phyloP scores from a whole-genome alignment of 2,888 invertebrate genomes.

The Podabrus alpinus region DNA sequence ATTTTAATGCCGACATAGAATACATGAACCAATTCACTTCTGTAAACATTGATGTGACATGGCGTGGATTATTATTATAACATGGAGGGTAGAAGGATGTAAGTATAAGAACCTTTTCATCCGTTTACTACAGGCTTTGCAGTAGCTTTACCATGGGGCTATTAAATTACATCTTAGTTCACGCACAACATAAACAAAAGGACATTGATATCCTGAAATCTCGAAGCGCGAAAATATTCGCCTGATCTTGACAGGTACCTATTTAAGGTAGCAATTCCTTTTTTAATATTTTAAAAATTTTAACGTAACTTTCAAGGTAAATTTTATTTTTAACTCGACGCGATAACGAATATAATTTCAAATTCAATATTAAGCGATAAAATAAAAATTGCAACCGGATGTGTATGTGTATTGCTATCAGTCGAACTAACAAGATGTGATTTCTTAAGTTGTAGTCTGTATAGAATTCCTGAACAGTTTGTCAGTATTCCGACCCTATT shows the following conservation, averaged over 20 bases:
- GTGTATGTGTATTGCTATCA: slow-evolving; percentile 9
- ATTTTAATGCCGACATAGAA: slow-evolving; percentile 6
- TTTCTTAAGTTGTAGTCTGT: slow-evolving; percentile 19
- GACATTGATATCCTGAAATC: slow-evolving; percentile 35
- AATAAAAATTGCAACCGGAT: slow-evolving; percentile 5
- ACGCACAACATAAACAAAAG: slow-evolving; percentile 37
- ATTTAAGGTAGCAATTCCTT: slow-evolving; percentile 23
- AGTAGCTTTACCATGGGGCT: slow-evolving; percentile 32
- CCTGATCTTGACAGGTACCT: slow-evolving; percentile 29
- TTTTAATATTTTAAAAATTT: slow-evolving; percentile 1
- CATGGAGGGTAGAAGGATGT: slow-evolving; percentile 22
- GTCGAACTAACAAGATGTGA: slow-evolving; percentile 16
- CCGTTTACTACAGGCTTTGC: slow-evolving; percentile 29
- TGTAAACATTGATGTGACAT: slow-evolving; percentile 7
- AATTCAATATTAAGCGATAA: not conserved
- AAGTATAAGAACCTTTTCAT: slow-evolving; percentile 27
- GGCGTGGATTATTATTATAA: slow-evolving; percentile 17
- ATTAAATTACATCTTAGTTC: slow-evolving; percentile 38
- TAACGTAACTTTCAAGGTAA: not conserved
- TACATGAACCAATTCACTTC: slow-evolving; percentile 9
- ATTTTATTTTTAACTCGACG: not conserved
- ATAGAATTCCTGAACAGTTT: slow-evolving; percentile 15
- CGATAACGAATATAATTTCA: no score
- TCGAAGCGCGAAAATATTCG: slow-evolving; percentile 33
- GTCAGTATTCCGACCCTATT: slow-evolving; percentile 16